Conservation (phyloP, 2,113 vertebrate species). For the Meleagris gallopavo region DNA sequence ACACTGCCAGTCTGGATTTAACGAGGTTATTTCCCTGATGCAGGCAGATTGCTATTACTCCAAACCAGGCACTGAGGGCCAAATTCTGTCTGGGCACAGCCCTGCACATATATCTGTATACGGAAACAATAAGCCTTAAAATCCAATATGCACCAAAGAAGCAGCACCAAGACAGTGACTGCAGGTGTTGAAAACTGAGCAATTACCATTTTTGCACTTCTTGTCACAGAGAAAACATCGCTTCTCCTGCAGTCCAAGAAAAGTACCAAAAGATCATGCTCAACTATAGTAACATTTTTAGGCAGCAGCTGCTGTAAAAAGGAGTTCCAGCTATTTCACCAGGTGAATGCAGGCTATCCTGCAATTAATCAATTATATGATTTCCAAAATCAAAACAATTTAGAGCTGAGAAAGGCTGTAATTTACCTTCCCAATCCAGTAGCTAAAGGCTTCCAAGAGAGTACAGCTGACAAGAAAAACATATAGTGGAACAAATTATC, state of each 20-base stretch:
- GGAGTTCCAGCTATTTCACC: not conserved
- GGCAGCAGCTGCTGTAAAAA: slow-evolving; percentile 33
- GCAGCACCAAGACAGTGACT: not conserved
- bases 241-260: not conserved
- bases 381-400: slow-evolving; percentile 46
- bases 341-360: not conserved
- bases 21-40: not conserved
- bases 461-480: slow-evolving; percentile 54
- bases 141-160: not conserved
- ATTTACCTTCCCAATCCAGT: slow-evolving; percentile 59
- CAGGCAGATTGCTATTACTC: not conserved
- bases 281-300: slow-evolving; percentile 35
- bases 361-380: slow-evolving; percentile 14
- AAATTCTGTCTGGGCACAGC: not conserved
- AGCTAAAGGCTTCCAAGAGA: slow-evolving; percentile 64
- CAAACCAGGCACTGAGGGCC: not conserved
- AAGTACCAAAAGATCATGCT: slow-evolving; percentile 32
- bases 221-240: not conserved
- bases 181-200: not conserved
- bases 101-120: not conserved
- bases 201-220: not conserved
- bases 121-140: not conserved
- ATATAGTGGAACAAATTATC: slow-evolving; percentile 59
- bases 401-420: not conserved
- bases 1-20: not conserved